These are phyloP conservation scores for Alces alces DNA, from an alignment of 2,113 vertebrate genomes.

Conservation along the genomic window DNA sequence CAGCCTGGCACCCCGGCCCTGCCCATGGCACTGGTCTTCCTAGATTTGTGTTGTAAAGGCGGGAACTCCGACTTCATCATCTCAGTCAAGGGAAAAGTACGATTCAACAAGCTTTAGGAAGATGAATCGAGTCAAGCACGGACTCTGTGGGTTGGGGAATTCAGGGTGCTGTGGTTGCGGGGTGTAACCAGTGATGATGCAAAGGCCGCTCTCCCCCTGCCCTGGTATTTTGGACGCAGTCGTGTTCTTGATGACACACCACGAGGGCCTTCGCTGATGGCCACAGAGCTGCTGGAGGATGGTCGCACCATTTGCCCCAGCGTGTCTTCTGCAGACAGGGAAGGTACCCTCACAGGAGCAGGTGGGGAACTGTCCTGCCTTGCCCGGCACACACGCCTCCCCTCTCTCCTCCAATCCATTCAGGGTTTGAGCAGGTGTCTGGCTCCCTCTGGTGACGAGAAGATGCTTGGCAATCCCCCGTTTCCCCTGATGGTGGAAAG, in stretches of 20 bases:
- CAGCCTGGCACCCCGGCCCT: background rate
- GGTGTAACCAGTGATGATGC: background rate
- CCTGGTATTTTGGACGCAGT: background rate
- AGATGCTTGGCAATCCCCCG: accelerated
- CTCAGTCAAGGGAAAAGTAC: too few species aligned
- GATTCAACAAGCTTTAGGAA: background rate
- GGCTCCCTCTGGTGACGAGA: constrained; percentile 36
- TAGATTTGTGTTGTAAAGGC: background rate
- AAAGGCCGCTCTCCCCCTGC: background rate
- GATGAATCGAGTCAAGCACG: background rate
- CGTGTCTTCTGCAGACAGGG: accelerated
- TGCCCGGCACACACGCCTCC: accelerated
- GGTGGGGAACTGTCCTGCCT: accelerated
- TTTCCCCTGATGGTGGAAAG: background rate
- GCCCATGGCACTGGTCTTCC: background rate
- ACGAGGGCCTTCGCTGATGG: background rate
- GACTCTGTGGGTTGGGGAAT: background rate
- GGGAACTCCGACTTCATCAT: too few species aligned
- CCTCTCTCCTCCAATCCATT: accelerated
- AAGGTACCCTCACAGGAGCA: too few species aligned
- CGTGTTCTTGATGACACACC: background rate
- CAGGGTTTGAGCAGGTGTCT: background rate
- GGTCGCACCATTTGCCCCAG: background rate
- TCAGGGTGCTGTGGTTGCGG: accelerated
- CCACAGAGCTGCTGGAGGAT: too few species aligned